Conservation (phyloP, 2,888 invertebrate species). For the Bimastos eiseni region DNA sequence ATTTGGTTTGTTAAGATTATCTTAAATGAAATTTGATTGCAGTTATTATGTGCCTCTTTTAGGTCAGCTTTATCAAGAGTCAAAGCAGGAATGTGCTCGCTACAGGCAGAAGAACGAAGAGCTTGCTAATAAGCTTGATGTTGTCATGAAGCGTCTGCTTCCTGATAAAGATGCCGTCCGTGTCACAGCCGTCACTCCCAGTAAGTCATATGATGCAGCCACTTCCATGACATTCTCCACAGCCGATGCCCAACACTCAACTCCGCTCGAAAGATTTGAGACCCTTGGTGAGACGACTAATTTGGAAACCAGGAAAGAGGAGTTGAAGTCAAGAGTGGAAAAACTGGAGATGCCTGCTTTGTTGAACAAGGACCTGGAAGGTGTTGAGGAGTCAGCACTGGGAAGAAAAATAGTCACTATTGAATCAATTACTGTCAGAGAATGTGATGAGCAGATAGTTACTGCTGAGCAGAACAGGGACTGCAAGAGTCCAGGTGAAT, state of each 20-base stretch:
- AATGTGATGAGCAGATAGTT: neutral
- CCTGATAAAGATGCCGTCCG: neutral
- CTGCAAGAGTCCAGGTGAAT: neutral
- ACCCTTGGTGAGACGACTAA: neutral
- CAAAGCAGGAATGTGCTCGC: neutral
- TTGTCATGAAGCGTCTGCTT: conserved; percentile 18
- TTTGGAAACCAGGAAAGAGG: neutral
- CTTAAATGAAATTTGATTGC: neutral
- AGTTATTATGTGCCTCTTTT: neutral
- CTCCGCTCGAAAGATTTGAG: neutral
- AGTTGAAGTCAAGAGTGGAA: neutral
- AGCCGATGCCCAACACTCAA: neutral
- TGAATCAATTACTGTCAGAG: neutral
- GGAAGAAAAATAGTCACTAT: neutral
- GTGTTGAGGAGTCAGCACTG: neutral
- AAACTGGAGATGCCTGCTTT: neutral
- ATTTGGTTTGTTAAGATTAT: neutral
- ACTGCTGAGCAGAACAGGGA: neutral
- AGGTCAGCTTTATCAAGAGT: conserved; percentile 17
- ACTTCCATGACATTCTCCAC: conserved; percentile 8
- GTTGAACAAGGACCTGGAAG: neutral
- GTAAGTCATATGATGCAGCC: neutral
- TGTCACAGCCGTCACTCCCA: neutral
- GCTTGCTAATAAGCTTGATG: neutral
- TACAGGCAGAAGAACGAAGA: conserved; percentile 2